Evolutionary conservation across 2,888 invertebrate genomes (phyloP).

Genomic region (Euzetes globulus): DNA sequence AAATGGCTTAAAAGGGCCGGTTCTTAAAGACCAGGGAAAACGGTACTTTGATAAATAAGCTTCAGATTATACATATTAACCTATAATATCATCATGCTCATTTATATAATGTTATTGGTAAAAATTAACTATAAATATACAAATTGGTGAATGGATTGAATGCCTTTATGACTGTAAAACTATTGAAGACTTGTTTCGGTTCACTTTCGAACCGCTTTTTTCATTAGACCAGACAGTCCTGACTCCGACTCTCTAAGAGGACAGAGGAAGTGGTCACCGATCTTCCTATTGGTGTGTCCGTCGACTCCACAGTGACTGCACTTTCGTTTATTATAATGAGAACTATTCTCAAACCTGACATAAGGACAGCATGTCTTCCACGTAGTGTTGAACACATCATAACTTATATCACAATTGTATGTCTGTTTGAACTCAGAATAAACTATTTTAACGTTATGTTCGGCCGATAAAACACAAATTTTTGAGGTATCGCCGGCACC

Average conservation of each 20-base stretch:
- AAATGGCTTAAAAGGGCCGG: too few relatives aligned
- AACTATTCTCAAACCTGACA: slow-evolving; percentile 1
- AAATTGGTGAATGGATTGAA: too few relatives aligned
- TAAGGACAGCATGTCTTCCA: neutral
- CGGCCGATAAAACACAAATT: neutral
- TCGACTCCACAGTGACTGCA: slow-evolving; percentile 9
- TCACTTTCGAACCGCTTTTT: slow-evolving; percentile 2
- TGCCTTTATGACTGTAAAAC: too few relatives aligned
- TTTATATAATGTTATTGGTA: too few relatives aligned
- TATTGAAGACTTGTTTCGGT: too few relatives aligned
- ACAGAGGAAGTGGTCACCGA: slow-evolving; percentile 14
- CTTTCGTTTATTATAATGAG: slow-evolving; percentile 2
- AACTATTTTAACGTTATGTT: slow-evolving; percentile 12
- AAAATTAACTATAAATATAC: too few relatives aligned
- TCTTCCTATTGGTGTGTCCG: slow-evolving; percentile 18
- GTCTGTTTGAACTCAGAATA: neutral
- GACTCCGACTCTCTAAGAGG: neutral
- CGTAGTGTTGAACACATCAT: slow-evolving; percentile 13
- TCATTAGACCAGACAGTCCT: neutral
- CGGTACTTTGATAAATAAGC: too few relatives aligned
- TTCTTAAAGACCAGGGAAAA: too few relatives aligned
- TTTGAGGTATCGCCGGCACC: neutral
- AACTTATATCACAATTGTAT: neutral
- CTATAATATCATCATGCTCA: too few relatives aligned
- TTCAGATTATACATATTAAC: too few relatives aligned